A percentile compares a stretch with the other conserved stretches of the same genome.
Conservation (phyloP, 2,797 vertebrate genomes). For the Toxotes lorentzi region DNA sequence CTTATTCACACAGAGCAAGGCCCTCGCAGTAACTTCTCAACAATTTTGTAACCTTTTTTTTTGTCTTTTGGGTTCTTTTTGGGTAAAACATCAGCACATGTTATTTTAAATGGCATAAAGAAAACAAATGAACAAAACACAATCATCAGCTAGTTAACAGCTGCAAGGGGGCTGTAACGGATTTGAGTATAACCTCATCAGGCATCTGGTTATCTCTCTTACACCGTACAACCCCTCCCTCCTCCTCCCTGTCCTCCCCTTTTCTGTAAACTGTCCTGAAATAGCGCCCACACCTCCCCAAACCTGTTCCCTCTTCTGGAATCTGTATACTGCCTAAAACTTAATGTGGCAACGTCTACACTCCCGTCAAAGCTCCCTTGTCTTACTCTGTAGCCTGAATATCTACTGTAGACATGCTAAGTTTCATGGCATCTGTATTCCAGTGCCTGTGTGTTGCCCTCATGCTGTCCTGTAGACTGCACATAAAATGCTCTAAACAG, state of each 20-base stretch:
- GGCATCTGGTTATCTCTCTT: constrained; percentile 74
- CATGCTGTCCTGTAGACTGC: constrained; percentile 67
- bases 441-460: constrained; percentile 79
- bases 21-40: constrained; percentile 12
- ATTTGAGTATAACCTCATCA: constrained; percentile 71
- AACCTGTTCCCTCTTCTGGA: constrained; percentile 76
- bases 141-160: constrained; percentile 15
- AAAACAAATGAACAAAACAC: not conserved
- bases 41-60: not conserved
- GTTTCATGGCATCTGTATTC: constrained; percentile 88
- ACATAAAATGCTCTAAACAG: constrained; percentile 32
- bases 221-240: constrained; percentile 59
- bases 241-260: constrained; percentile 30
- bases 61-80: not conserved
- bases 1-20: constrained; percentile 42
- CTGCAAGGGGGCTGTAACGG: constrained; percentile 68
- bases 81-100: not conserved
- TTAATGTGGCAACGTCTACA: constrained; percentile 71
- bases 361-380: constrained; percentile 40
- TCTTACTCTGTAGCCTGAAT: constrained; percentile 45
- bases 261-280: constrained; percentile 65
- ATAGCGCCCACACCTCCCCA: constrained; percentile 24
- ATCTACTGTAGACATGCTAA: constrained; percentile 79
- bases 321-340: constrained; percentile 85
- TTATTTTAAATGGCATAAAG: not conserved